Conservation (phyloP, 1,140 invertebrate genomes). For the Aphis gossypii region DNA sequence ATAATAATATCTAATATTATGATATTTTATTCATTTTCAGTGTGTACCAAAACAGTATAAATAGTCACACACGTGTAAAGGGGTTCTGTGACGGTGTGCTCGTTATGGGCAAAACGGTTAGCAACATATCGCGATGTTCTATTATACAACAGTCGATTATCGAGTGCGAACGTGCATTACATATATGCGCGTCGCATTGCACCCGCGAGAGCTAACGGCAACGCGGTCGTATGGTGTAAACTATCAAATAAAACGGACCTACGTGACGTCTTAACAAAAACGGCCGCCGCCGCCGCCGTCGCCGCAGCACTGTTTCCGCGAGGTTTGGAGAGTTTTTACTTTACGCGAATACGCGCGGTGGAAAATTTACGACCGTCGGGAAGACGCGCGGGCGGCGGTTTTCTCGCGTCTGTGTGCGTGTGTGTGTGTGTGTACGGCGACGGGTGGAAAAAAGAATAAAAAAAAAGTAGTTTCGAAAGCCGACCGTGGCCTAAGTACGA, state of each 20-base stretch:
- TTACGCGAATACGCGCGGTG: neutral
- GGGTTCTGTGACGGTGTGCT: neutral
- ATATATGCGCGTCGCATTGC: neutral
- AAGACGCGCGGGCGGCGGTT: neutral
- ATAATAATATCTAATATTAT: no score
- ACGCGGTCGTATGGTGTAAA: conserved; percentile 31
- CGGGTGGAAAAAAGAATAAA: neutral
- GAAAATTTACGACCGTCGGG: neutral
- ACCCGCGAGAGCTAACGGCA: conserved; percentile 15
- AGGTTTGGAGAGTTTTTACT: neutral
- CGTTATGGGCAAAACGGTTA: neutral
- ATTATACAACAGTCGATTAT: conserved; percentile 46
- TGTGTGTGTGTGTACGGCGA: neutral
- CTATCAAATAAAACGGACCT: conserved; percentile 42
- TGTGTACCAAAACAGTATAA: no score
- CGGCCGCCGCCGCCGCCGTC: neutral
- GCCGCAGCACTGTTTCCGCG: neutral
- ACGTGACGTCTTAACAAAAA: conserved; percentile 20
- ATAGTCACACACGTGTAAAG: no score
- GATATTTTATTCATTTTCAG: no score
- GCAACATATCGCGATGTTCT: conserved; percentile 5
- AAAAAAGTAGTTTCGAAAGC: neutral
- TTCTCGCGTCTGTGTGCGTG: neutral
- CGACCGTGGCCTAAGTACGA: neutral
- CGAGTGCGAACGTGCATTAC: conserved; percentile 23